phyloP scores from a whole-genome alignment of 2,797 vertebrate species.

The Lagocephalus sceleratus region DNA sequence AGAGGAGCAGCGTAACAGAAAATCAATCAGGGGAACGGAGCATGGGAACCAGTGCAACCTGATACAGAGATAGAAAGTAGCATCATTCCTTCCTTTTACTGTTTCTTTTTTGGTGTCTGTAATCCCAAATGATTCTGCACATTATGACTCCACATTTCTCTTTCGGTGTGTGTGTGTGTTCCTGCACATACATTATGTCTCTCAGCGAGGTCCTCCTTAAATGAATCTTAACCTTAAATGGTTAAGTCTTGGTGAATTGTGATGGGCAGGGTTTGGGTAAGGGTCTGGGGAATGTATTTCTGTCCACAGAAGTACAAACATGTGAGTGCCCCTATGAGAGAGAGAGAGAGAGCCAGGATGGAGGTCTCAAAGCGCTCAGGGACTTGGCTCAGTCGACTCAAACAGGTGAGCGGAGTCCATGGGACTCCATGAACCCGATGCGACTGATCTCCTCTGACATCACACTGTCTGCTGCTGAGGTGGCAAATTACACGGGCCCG shows the following conservation, averaged over 20 bases:
- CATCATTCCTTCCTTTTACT: slow-evolving; percentile 8
- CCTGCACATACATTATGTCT: too few species aligned
- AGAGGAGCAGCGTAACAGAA: slow-evolving; percentile 28
- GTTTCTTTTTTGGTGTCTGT: slow-evolving; percentile 3
- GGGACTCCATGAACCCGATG: slow-evolving; percentile 45
- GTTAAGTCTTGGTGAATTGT: too few species aligned
- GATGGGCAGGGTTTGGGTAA: too few species aligned
- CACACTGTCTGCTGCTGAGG: slow-evolving; percentile 39
- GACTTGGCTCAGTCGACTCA: slow-evolving; percentile 40
- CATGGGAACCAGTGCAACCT: slow-evolving; percentile 21
- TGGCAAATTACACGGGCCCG: slow-evolving; percentile 25
- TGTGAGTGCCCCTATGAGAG: too few species aligned
- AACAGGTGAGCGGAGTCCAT: slow-evolving; percentile 50
- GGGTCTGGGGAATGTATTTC: too few species aligned
- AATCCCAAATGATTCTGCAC: slow-evolving; percentile 44
- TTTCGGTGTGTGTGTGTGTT: slow-evolving; percentile 17
- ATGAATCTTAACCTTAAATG: too few species aligned
- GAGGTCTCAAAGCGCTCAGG: slow-evolving; percentile 34
- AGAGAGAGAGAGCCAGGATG: slow-evolving; percentile 19
- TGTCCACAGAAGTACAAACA: too few species aligned
- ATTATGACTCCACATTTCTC: too few species aligned
- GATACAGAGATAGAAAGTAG: slow-evolving; percentile 9
- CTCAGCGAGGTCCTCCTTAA: too few species aligned
- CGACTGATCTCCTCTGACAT: slow-evolving; percentile 53
- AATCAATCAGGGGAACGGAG: slow-evolving; percentile 40